phyloP scores from a whole-genome alignment of 1,140 invertebrate genomes.

The Penaeus indicus region DNA sequence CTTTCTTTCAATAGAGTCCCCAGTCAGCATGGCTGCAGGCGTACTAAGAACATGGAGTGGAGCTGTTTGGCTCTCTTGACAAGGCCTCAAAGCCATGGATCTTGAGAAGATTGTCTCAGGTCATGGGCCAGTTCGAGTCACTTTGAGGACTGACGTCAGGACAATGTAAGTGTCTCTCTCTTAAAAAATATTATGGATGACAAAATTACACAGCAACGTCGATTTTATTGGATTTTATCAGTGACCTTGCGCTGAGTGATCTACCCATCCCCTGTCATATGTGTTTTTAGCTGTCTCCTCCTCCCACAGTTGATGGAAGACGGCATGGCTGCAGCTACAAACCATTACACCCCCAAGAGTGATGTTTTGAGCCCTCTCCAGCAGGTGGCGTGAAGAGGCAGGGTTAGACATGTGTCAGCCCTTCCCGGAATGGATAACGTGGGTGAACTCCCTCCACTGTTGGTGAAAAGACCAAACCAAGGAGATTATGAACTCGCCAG shows the following conservation, averaged over 20 bases:
- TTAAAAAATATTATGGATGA: constrained; percentile 15
- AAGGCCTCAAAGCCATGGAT: constrained; percentile 76
- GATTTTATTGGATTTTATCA: constrained; percentile 5
- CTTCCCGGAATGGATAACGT: constrained; percentile 68
- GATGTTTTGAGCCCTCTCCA: constrained; percentile 75
- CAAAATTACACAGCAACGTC: background rate
- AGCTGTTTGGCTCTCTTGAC: constrained; percentile 74
- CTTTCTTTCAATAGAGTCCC: constrained; percentile 50
- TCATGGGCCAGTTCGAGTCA: constrained; percentile 77
- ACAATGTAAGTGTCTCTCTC: constrained; percentile 70
- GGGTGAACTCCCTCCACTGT: constrained; percentile 53
- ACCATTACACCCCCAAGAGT: constrained; percentile 73
- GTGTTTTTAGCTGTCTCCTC: background rate
- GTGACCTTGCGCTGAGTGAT: background rate
- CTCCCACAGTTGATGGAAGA: constrained; percentile 70
- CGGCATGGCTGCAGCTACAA: constrained; percentile 75
- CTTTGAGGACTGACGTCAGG: constrained; percentile 77
- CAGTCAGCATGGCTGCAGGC: constrained; percentile 66
- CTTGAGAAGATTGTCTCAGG: constrained; percentile 74
- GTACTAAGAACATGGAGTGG: constrained; percentile 74
- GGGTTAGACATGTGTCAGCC: constrained; percentile 74
- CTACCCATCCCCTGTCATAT: background rate
- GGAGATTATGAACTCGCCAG: no score
- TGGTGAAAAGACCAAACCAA: constrained; percentile 39
- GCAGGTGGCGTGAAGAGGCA: constrained; percentile 75